A percentile compares a stretch with the other conserved stretches of the same genome.
Evolutionary conservation across 2,113 vertebrate genomes (phyloP).

Genomic region (Scopus umbretta): DNA sequence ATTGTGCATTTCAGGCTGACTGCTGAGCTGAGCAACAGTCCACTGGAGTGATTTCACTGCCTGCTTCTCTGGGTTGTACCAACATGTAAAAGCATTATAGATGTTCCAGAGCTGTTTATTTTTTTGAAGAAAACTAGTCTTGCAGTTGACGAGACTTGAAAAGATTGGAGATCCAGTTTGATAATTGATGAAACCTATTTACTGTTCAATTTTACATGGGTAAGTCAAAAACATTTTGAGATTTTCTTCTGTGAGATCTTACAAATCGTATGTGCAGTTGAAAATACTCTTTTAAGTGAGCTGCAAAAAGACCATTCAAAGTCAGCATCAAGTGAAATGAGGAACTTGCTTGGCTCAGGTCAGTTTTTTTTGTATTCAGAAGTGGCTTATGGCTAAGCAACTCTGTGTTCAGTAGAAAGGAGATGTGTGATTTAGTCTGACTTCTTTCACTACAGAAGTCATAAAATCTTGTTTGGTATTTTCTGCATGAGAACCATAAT

Average conservation of each 20-base stretch:
- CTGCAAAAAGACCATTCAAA: not conserved
- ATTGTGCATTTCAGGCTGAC: constrained; percentile 20
- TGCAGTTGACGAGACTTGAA: not conserved
- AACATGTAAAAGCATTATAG: not conserved
- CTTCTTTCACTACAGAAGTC: not conserved
- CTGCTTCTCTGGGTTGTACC: not conserved
- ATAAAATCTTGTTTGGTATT: not conserved
- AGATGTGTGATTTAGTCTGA: not conserved
- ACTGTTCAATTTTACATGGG: not conserved
- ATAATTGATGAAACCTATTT: not conserved
- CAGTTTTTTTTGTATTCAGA: not conserved
- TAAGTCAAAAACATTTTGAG: not conserved
- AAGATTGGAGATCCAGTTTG: not conserved
- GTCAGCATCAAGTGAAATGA: not conserved
- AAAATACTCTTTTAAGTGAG: not conserved
- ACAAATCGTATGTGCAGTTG: rapidly evolving
- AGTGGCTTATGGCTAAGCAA: not conserved
- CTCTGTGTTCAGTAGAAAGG: not conserved
- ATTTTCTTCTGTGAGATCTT: not conserved
- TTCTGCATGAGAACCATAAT: not conserved
- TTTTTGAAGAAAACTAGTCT: not conserved
- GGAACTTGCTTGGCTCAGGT: constrained; percentile 14
- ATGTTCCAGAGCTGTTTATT: not conserved
- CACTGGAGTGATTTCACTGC: not conserved
- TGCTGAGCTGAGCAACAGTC: constrained; percentile 6